Conservation (phyloP, 1,140 invertebrate species). For the Pogonomyrmex californicus region DNA sequence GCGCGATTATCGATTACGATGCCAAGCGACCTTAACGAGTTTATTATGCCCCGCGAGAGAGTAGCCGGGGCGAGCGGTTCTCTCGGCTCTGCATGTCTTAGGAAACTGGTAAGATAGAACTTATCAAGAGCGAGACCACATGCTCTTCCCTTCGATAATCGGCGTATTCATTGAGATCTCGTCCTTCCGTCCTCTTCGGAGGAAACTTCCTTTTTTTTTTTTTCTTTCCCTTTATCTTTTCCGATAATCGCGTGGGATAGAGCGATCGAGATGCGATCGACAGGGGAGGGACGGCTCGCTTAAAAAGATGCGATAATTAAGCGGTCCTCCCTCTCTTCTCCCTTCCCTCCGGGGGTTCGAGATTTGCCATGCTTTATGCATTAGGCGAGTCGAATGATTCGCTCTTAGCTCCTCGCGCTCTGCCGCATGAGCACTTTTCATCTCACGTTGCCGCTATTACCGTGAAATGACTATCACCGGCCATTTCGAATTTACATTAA, state of each 20-base stretch:
- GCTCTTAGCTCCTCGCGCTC: neutral
- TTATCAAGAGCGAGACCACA: slow-evolving; percentile 39
- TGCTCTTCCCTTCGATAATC: slow-evolving; percentile 35
- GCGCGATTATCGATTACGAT: slow-evolving; percentile 55
- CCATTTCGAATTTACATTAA: slow-evolving; percentile 64
- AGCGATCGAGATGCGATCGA: slow-evolving; percentile 8
- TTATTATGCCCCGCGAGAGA: slow-evolving; percentile 51
- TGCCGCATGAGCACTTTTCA: slow-evolving; percentile 21
- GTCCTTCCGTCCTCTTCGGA: neutral
- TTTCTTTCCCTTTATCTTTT: neutral
- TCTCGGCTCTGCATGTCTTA: slow-evolving; percentile 31
- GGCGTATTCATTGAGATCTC: slow-evolving; percentile 9
- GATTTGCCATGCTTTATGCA: slow-evolving; percentile 50
- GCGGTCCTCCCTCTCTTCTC: neutral
- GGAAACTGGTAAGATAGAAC: slow-evolving; percentile 55
- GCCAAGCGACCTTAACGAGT: slow-evolving; percentile 54
- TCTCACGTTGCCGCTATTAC: slow-evolving; percentile 41
- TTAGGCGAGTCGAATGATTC: slow-evolving; percentile 5
- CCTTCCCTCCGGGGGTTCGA: neutral
- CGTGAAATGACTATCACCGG: slow-evolving; percentile 57
- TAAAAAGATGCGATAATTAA: slow-evolving; percentile 37
- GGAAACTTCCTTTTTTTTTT: neutral
- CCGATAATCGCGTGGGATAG: slow-evolving; percentile 38
- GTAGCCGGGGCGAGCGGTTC: slow-evolving; percentile 1
- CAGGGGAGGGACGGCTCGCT: neutral